Conservation (phyloP, 2,797 vertebrate species). For the Atherinosoma microstoma region DNA sequence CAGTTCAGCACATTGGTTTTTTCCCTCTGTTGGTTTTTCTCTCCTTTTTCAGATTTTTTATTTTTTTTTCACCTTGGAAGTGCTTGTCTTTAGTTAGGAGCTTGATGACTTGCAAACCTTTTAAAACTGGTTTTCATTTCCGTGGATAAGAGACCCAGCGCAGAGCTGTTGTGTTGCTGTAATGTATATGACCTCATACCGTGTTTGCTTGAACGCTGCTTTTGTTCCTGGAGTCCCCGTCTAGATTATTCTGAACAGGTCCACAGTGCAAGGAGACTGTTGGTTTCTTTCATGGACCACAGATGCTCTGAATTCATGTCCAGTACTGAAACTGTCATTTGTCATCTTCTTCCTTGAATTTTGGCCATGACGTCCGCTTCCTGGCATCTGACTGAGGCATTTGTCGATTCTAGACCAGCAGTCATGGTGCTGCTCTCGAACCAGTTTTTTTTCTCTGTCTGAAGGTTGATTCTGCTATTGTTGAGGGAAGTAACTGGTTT, state of each 20-base stretch:
- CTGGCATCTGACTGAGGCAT: background rate
- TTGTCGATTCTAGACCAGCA: conserved; percentile 5
- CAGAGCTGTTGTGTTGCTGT: background rate
- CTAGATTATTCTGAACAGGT: background rate
- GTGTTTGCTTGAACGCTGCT: background rate
- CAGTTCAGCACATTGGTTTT: conserved; percentile 4
- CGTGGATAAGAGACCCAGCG: background rate
- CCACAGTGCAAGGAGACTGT: background rate
- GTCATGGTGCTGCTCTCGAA: background rate
- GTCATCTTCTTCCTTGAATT: background rate
- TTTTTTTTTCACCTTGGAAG: background rate
- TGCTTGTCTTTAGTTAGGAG: background rate
- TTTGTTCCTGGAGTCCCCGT: background rate
- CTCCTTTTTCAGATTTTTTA: background rate
- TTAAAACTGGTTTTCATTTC: background rate
- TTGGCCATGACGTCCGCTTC: background rate
- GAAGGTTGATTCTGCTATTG: background rate
- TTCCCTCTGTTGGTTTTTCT: background rate
- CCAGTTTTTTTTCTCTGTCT: background rate
- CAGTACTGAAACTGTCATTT: background rate
- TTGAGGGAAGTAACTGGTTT: conserved; percentile 5
- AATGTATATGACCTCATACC: background rate
- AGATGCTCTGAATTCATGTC: background rate
- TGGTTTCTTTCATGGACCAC: background rate
- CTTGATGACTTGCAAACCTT: background rate